Evolutionary conservation across 2,888 invertebrate genomes (phyloP), one percentile per base, ranked within the genome.

Genomic region (Odontomyia ornata): DNA sequence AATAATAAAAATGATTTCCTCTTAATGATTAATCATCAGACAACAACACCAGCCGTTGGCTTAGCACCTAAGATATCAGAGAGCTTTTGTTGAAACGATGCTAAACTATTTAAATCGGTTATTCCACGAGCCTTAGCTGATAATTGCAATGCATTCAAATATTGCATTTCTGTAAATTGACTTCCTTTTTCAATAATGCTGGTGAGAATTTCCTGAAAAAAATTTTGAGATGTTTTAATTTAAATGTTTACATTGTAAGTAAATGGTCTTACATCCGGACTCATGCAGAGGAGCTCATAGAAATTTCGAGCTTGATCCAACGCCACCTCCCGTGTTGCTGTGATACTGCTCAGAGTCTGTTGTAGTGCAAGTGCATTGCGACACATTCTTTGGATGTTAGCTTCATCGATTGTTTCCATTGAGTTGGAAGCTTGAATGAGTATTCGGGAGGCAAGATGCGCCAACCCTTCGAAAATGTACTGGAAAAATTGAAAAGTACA

Each of bases 401-500:
- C 91, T 83, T 94, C 93, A 86, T 95, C 93, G 79, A 96, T 93
- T 79, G 91, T 89, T 81, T 92, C 91, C 86, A 95, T 91, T 84
- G 92, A 92, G 82, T 94, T 93, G 11, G 93, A 92, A 73, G 93
- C 92, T 82, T 92, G 93, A 81, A 95, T 95, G 77, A 96, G 87
- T 81, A 95, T 93, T 82, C 93, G 92, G 0, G 94, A 91, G 60
- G 94, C 91, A 69, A 95, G 86, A 82, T 89, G 89, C 1, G 97
- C 97, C 30, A 98, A 88, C 0, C 97, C 97, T 86, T 95, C 94
- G 87, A 97, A 94, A 79, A 97, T 92, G 84, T 97, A 97, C 93
- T 96, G 89, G 76, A 86, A 87, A 72, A 23, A 13, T 23, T 9
- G 52, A 36, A 5, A 36, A 36, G 9, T n/a, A n/a, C n/a, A n/a